Conservation (phyloP, 1,140 invertebrate species). For the Pogonus chalceus region DNA sequence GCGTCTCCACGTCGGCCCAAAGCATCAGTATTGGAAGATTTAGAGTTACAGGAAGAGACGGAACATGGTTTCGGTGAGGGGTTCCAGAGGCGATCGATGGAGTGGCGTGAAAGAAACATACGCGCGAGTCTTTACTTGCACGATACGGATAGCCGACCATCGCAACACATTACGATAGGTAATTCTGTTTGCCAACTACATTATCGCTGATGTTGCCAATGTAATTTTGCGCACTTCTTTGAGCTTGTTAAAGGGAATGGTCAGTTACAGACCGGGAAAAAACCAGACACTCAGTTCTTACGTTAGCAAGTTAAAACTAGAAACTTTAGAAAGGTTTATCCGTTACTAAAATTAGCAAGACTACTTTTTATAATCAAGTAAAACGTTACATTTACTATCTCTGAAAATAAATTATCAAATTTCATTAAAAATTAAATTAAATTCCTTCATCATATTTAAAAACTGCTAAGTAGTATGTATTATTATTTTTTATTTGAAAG, state of each 20-base stretch:
- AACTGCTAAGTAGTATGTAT: too few species aligned
- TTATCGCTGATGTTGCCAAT: constrained; percentile 4
- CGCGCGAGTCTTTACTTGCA: constrained; percentile 25
- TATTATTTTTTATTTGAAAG: too few species aligned
- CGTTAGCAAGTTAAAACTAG: too few species aligned
- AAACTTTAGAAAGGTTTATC: too few species aligned
- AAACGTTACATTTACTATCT: too few species aligned
- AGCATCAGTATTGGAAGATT: constrained; percentile 17
- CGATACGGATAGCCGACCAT: not conserved
- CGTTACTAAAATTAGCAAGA: too few species aligned
- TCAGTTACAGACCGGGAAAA: too few species aligned
- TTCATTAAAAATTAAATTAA: too few species aligned
- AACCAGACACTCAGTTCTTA: too few species aligned
- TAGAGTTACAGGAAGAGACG: constrained; percentile 23
- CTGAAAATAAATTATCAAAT: too few species aligned
- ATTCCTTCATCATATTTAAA: too few species aligned
- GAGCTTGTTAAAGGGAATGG: constrained; percentile 3
- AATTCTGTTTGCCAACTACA: constrained; percentile 7
- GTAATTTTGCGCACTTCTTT: constrained; percentile 1
- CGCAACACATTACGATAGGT: constrained; percentile 4
- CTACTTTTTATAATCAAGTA: too few species aligned
- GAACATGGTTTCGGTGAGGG: constrained; percentile 32
- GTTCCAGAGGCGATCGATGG: constrained; percentile 30
- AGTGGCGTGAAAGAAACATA: constrained; percentile 17
- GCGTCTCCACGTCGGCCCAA: constrained; percentile 13